Evolutionary conservation across 2,113 vertebrate genomes (phyloP), one percentile per base, ranked within the genome.

Genomic region (Pituophis catenifer): DNA sequence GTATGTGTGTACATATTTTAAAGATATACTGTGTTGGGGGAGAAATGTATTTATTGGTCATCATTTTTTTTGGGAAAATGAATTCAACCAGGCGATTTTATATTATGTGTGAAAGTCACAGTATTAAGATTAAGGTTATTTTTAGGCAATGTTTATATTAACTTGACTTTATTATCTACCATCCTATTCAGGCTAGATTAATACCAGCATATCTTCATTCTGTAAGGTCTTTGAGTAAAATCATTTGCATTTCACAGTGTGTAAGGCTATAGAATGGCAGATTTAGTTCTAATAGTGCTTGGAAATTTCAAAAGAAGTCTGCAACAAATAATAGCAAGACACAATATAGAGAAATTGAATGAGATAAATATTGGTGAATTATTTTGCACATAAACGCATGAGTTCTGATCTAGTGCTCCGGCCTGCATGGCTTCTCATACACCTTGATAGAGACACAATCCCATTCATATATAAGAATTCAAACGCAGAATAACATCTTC

Each of bases 101-200:
- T 93, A 57, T 91, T 95, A 92, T 95, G 59, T 10, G 0, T 33
- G 26, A 95, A 96, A 97, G 94, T 90, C 92, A 94, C 86, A 93
- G 89, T 92, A 96, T 97, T 95, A 96, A 86, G 93, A 59, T 93
- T 92, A 96, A 95, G 96, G 97, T 96, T 97, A 97, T 81, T 97
- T 97, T 96, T 95, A 96, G 96, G 95, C 94, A 38, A 81, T 19
- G 70, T 81, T 15, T 38, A 19, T 81, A 81, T 81, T 81, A 81
- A 19, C 96, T 95, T 90, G 93, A 7, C 0, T 0, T 13, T 95
- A 75, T 96, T 96, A 96, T 95, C 88, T 59, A 65, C 90, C 89
- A 70, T 93, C 54, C 93, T 95, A 95, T 97, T 96, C 94, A 97
- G 95, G 93, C 85, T 91, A 95, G 91, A 89, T 94, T 96, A 97